A percentile compares a stretch with the other conserved stretches of the same genome.
Conservation (phyloP, 2,797 vertebrate genomes). For the Alca torda region DNA sequence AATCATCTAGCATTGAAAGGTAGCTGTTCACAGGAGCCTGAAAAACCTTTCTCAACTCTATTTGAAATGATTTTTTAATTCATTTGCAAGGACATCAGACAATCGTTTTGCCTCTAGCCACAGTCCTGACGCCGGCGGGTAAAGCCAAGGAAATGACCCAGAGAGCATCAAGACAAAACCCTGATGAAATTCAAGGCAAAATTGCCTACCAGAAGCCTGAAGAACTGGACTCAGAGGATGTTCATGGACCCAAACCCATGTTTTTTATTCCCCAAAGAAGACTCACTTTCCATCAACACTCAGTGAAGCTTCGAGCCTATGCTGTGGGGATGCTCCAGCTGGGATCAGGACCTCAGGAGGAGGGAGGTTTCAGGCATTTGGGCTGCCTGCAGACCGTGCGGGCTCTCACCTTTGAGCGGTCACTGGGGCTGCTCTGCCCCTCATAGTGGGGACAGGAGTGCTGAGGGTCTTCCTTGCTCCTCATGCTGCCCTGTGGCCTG, state of each 20-base stretch:
- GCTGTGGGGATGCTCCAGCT: not conserved
- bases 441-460: not conserved
- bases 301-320: not conserved
- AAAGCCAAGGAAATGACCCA: constrained; percentile 12
- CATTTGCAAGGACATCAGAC: not conserved
- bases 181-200: not conserved
- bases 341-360: not conserved
- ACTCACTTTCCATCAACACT: not conserved
- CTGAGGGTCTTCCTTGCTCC: not conserved
- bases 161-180: not conserved
- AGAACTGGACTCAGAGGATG: not conserved
- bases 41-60: not conserved
- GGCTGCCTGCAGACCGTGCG: not conserved
- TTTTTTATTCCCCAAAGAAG: not conserved
- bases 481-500: not conserved
- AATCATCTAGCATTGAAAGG: not conserved
- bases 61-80: constrained; percentile 57
- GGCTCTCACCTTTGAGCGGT: not conserved
- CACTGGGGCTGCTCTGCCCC: not conserved
- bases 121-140: not conserved
- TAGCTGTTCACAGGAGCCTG: not conserved
- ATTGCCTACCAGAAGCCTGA: not conserved
- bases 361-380: not conserved
- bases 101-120: constrained; percentile 10
- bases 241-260: not conserved